Evolutionary conservation across 2,888 invertebrate species (phyloP).

Genomic region (Troides oblongomaculatus): DNA sequence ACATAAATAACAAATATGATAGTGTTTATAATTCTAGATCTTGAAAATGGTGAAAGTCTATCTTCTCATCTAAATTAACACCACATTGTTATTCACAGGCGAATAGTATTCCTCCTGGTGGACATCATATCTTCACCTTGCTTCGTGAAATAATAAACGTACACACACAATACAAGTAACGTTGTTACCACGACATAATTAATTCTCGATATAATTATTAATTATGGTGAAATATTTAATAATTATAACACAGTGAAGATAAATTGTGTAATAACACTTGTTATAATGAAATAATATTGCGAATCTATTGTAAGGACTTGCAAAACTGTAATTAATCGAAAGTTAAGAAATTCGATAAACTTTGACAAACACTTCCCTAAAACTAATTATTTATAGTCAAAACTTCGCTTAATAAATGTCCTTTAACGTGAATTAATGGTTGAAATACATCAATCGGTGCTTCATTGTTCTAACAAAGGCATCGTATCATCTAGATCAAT

Average conservation of each 20-base stretch:
- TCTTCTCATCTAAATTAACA: too few species aligned
- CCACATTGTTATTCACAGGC: too few species aligned
- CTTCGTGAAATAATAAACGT: too few species aligned
- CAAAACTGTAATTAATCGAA: conserved; percentile 10
- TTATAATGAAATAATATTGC: neutral
- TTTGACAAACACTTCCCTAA: conserved; percentile 18
- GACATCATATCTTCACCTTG: too few species aligned
- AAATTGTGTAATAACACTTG: neutral
- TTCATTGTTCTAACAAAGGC: neutral
- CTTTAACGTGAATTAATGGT: conserved; percentile 8
- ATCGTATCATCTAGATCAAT: conserved; percentile 1
- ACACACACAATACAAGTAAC: neutral
- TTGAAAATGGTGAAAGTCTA: too few species aligned
- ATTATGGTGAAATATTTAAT: neutral
- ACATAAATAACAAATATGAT: too few species aligned
- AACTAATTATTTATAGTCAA: conserved; percentile 21
- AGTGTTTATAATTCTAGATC: too few species aligned
- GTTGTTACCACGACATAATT: neutral
- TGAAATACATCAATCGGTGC: neutral
- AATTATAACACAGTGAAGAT: too few species aligned
- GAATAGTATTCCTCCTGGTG: too few species aligned
- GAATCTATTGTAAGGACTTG: conserved; percentile 8
- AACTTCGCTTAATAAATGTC: conserved; percentile 14
- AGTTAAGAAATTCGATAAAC: conserved; percentile 20
- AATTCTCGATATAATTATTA: too few species aligned